Conservation (phyloP, 2,888 invertebrate genomes). For the Nematopogon swammerdamellus region DNA sequence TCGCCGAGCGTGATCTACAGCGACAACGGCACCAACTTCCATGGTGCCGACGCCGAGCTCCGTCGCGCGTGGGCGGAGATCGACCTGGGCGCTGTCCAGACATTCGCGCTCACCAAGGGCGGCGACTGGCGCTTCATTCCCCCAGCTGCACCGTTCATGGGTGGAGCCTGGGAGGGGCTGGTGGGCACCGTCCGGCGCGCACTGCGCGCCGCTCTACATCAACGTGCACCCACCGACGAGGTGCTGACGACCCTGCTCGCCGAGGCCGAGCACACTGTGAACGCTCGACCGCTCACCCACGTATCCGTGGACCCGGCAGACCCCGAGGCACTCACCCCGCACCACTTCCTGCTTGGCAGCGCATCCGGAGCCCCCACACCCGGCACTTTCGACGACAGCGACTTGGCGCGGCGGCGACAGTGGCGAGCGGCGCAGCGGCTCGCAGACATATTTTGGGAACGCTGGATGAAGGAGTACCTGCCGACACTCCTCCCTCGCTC, state of each 20-base stretch:
- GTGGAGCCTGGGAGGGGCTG: neutral
- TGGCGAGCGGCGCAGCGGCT: neutral
- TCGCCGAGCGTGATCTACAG: neutral
- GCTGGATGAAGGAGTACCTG: conserved; percentile 15
- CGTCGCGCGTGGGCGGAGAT: conserved; percentile 1
- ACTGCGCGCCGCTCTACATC: neutral
- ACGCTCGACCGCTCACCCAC: conserved; percentile 3
- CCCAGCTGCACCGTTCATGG: neutral
- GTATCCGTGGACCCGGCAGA: conserved; percentile 5
- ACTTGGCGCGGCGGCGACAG: conserved; percentile 5
- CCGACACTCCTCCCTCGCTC: conserved; percentile 9
- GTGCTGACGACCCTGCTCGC: conserved; percentile 7
- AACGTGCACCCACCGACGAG: conserved; percentile 8
- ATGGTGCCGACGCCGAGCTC: conserved; percentile 2
- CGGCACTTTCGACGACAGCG: conserved; percentile 8
- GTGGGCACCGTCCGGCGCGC: neutral
- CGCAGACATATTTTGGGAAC: conserved; percentile 12
- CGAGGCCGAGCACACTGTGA: conserved; percentile 11
- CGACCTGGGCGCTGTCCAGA: neutral
- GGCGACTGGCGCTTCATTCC: conserved; percentile 3
- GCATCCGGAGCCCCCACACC: conserved; percentile 6
- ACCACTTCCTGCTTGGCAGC: conserved; percentile 14
- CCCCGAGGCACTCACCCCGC: conserved; percentile 15
- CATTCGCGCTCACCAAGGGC: neutral
- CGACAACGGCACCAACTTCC: conserved; percentile 1